Base-by-base conservation (phyloP, 1,140 invertebrate genomes). In the Scaptomyza hsui region DNA sequence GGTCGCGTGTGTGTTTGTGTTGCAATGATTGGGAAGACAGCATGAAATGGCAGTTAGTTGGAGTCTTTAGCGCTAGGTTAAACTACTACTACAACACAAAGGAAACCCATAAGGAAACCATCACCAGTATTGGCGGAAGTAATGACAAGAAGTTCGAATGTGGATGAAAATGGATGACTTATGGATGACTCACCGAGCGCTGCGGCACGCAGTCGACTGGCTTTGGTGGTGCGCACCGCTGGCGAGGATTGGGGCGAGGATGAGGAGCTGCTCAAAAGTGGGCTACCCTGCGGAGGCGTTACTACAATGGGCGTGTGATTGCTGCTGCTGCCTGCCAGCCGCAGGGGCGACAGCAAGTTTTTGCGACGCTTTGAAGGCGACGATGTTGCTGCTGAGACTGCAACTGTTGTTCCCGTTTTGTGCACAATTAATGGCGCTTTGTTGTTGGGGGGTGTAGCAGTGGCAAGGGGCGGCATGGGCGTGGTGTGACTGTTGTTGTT, bases 151-250 rank as follows among this genome's bases (percentile, higher is more conserved):
- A 41, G 10, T 44, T 44, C 15, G 7, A 42, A 35, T 26, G 64
- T 37, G 21, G 5, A 51, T 32, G 16, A 19, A 16, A n/a, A 13
- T 4, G 9, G n/a, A n/a, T 51, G 26, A 32, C 15, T 32, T 41
- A n/a, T 29, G 12, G 21, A 57, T 18, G 44, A 90, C 89, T 91
- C 90, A 91, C 90, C 83, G 47, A 92, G 90, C 53, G 94, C 94
- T 44, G 94, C 94, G 61, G 94, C 94, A 77, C 94, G 92, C 53
- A 96, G 91, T 70, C 94, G 93, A 56, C 95, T 95, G n/a, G 95
- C 93, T 85, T 94, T 93, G 26, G 95, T 96, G 49, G 94, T 94
- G 89, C 95, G 93, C 80, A 94, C 94, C 35, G 74, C 75, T 64
- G 81, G 81, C 73, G 82, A 89, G 39, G 68, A 71, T 75, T 72